A percentile compares a stretch with the other conserved stretches of the same genome.
These are phyloP conservation scores for Acronicta alni DNA, from an alignment of 2,888 invertebrate genomes.

Conservation along the genomic window DNA sequence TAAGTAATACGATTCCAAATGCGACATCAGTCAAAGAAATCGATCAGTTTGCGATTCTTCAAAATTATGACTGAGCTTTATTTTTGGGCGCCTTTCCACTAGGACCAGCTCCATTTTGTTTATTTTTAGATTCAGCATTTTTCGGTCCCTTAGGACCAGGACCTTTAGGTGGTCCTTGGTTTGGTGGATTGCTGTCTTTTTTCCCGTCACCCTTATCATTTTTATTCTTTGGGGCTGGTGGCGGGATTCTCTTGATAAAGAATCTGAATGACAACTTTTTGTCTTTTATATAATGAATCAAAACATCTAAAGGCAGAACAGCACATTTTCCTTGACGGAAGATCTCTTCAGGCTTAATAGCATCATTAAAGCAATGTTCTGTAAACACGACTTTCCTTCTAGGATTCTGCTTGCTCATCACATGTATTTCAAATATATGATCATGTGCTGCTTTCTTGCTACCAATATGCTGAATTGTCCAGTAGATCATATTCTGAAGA, in stretches of 20 bases:
- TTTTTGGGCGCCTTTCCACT: slow-evolving; percentile 33
- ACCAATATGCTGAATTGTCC: slow-evolving; percentile 80
- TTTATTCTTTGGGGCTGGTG: slow-evolving; percentile 56
- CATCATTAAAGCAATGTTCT: slow-evolving; percentile 81
- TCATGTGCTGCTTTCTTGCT: slow-evolving; percentile 74
- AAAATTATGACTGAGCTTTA: slow-evolving; percentile 32
- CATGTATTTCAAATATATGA: slow-evolving; percentile 79
- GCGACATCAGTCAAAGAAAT: slow-evolving; percentile 2
- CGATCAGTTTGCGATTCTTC: slow-evolving; percentile 6
- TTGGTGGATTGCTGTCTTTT: slow-evolving; percentile 55
- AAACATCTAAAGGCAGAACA: slow-evolving; percentile 71
- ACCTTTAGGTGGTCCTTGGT: slow-evolving; percentile 59
- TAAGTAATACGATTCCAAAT: neutral
- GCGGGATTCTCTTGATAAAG: slow-evolving; percentile 69
- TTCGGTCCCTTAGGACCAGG: slow-evolving; percentile 51
- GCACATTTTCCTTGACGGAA: slow-evolving; percentile 77
- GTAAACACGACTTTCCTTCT: slow-evolving; percentile 74
- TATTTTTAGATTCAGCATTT: slow-evolving; percentile 38
- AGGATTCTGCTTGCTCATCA: slow-evolving; percentile 73
- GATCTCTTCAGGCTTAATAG: slow-evolving; percentile 76
- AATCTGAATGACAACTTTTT: slow-evolving; percentile 74
- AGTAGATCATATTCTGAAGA: slow-evolving; percentile 77
- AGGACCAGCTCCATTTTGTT: slow-evolving; percentile 44
- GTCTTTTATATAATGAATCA: slow-evolving; percentile 73
- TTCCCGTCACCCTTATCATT: slow-evolving; percentile 55